A percentile compares a stretch with the other conserved stretches of the same genome.
These are phyloP conservation scores for Tangara arthus DNA, from an alignment of 2,797 vertebrate species.

Conservation along the genomic window DNA sequence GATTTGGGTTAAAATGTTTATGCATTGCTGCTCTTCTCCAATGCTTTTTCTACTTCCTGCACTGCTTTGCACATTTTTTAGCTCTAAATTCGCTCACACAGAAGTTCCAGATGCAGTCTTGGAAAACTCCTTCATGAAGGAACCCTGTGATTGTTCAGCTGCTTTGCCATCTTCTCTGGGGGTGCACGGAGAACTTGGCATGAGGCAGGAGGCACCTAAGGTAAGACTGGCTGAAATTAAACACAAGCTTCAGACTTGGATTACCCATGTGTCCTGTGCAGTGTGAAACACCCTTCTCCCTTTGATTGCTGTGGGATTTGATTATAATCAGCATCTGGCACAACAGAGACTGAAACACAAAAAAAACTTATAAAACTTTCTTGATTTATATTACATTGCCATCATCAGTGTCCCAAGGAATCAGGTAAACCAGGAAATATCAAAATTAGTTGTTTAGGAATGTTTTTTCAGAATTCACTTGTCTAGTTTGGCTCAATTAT, in stretches of 20 bases:
- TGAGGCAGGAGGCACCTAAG: not conserved
- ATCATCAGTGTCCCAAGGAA: not conserved
- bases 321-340: not conserved
- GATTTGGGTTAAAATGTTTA: not conserved
- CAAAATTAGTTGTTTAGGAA: conserved; percentile 10
- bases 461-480: not conserved
- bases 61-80: not conserved
- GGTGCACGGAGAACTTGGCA: not conserved
- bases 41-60: not conserved
- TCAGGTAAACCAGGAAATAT: not conserved
- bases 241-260: not conserved
- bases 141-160: not conserved
- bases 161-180: not conserved
- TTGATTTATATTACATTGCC: not conserved
- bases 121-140: not conserved
- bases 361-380: not conserved
- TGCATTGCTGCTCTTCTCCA: not conserved
- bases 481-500: not conserved
- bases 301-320: not conserved
- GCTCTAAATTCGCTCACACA: not conserved
- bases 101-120: not conserved
- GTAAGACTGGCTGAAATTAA: not conserved
- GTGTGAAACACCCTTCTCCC: not conserved
- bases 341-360: not conserved
- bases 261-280: not conserved